Conservation (phyloP, 2,113 vertebrate genomes). For the Chrysemys picta region DNA sequence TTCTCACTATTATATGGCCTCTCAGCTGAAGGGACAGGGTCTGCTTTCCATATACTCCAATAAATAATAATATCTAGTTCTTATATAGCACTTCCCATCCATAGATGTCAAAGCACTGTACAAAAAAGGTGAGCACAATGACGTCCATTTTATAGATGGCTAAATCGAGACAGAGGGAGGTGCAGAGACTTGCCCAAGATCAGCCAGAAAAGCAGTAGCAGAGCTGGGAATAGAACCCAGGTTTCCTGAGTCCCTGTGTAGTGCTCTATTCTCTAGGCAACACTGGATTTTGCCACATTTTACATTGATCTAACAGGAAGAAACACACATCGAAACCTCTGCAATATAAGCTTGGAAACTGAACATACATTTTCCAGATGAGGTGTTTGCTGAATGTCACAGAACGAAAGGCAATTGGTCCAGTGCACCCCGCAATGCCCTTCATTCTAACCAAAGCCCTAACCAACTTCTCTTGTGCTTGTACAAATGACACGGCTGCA, state of each 20-base stretch:
- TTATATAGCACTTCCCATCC: neutral
- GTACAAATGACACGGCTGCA: accelerated
- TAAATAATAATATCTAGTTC: neutral
- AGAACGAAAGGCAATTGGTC: neutral
- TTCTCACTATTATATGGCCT: neutral
- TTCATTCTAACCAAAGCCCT: neutral
- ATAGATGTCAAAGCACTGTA: neutral
- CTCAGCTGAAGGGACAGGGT: neutral
- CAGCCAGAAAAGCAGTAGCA: neutral
- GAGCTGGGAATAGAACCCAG: neutral
- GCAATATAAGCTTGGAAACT: neutral
- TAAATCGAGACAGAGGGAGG: neutral
- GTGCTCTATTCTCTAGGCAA: neutral
- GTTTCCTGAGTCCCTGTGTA: neutral
- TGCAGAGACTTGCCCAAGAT: accelerated
- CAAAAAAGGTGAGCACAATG: neutral
- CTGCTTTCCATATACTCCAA: neutral
- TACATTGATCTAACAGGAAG: neutral
- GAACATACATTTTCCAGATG: neutral
- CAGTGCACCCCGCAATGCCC: neutral
- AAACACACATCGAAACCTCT: neutral
- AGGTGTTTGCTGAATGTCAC: neutral
- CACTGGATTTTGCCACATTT: neutral
- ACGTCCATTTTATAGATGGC: neutral
- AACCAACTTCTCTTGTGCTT: neutral